Conservation (phyloP, 2,888 invertebrate species). For the Xiphydria camelus region DNA sequence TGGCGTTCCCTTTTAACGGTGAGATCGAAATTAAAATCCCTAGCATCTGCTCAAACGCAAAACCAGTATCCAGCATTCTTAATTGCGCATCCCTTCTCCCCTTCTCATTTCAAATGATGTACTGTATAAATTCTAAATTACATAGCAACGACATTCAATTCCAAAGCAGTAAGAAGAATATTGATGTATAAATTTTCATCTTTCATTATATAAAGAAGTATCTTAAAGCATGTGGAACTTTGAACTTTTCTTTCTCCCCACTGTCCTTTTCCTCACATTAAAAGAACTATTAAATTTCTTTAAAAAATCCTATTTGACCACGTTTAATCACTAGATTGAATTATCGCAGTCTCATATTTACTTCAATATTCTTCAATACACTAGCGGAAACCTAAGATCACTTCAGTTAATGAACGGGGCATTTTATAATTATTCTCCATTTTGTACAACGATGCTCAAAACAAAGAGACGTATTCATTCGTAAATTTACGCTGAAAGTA, state of each 20-base stretch:
- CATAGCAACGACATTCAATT: conserved; percentile 3
- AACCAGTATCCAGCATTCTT: conserved; percentile 6
- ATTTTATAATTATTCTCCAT: too few species aligned
- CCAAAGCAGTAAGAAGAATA: conserved; percentile 4
- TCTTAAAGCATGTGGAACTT: neutral
- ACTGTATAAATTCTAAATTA: conserved; percentile 5
- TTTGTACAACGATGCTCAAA: too few species aligned
- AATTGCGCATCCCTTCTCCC: neutral
- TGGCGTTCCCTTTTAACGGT: too few species aligned
- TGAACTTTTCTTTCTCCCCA: conserved; percentile 1
- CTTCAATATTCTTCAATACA: too few species aligned
- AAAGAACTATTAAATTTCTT: neutral
- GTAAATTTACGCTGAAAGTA: too few species aligned
- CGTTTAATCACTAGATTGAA: neutral
- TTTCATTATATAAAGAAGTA: conserved; percentile 5
- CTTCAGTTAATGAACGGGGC: too few species aligned
- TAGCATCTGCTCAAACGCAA: too few species aligned
- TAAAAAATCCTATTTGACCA: neutral
- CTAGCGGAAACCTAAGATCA: too few species aligned
- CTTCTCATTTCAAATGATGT: neutral
- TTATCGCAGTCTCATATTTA: too few species aligned
- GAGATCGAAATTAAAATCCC: too few species aligned
- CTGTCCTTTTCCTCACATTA: neutral
- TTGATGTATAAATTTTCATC: conserved; percentile 5
- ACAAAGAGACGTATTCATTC: too few species aligned